Conservation (phyloP, 1,140 invertebrate genomes). For the Megalonaias nervosa region DNA sequence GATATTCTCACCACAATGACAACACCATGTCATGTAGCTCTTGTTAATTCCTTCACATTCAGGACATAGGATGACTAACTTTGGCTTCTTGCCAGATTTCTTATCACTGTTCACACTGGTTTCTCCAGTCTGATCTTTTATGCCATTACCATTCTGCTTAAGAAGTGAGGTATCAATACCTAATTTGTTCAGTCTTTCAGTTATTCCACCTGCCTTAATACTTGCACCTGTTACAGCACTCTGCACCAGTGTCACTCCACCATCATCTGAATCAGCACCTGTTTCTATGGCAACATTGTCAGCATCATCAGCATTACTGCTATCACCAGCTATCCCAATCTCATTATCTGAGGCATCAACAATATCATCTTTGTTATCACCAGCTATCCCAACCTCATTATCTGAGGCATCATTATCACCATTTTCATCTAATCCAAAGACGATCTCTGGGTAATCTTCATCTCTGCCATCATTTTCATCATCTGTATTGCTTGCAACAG, state of each 20-base stretch:
- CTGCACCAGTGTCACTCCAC: constrained; percentile 41
- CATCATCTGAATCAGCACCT: constrained; percentile 7
- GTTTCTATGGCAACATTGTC: constrained; percentile 5
- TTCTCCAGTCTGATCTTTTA: constrained; percentile 13
- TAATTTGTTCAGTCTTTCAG: constrained; percentile 55
- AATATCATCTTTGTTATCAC: no score
- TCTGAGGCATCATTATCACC: constrained; percentile 6
- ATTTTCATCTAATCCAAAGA: constrained; percentile 8
- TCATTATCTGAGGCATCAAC: background rate
- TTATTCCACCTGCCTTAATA: constrained; percentile 58
- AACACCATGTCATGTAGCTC: constrained; percentile 64
- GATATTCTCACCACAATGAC: constrained; percentile 63
- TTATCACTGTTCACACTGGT: constrained; percentile 21
- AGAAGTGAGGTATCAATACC: constrained; percentile 45
- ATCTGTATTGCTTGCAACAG: background rate
- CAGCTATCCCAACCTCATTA: no score
- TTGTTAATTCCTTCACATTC: constrained; percentile 62
- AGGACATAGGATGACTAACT: constrained; percentile 56
- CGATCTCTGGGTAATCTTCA: background rate
- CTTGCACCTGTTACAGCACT: constrained; percentile 44
- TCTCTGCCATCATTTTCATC: constrained; percentile 1
- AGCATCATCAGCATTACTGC: background rate
- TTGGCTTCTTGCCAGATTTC: constrained; percentile 35
- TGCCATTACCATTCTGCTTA: constrained; percentile 11
- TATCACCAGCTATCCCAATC: no score